Evolutionary conservation across 2,888 invertebrate species (phyloP).

Genomic region (Pelosia muscerda): DNA sequence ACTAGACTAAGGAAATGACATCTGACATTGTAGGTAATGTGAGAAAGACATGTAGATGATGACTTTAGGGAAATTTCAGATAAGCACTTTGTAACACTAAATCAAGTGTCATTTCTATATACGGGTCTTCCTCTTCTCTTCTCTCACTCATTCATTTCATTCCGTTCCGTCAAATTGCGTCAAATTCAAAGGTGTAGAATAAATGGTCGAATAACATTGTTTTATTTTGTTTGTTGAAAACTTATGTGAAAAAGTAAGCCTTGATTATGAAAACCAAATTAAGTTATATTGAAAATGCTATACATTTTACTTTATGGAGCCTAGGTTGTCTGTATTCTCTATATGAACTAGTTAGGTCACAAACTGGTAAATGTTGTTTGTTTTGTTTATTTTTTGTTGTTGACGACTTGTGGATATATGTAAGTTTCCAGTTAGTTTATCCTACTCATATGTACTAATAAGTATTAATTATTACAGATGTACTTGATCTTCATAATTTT

Average conservation of each 20-base stretch:
- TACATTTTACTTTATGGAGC: slow-evolving; percentile 86
- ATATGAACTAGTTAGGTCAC: slow-evolving; percentile 82
- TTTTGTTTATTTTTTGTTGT: neutral
- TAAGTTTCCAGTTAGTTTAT: neutral
- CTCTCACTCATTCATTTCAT: too few species aligned
- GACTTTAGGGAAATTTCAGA: neutral
- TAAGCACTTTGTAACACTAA: neutral
- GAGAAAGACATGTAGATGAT: too few species aligned
- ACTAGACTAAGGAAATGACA: too few species aligned
- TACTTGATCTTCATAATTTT: slow-evolving; percentile 61
- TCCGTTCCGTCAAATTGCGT: slow-evolving; percentile 30
- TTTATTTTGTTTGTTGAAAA: slow-evolving; percentile 25
- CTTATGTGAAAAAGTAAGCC: neutral
- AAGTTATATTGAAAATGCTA: slow-evolving; percentile 69
- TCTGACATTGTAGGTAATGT: too few species aligned
- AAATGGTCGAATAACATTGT: neutral
- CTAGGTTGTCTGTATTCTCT: slow-evolving; percentile 85
- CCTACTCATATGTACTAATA: neutral
- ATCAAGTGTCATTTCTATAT: slow-evolving; percentile 12
- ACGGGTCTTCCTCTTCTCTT: too few species aligned
- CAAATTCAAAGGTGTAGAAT: slow-evolving; percentile 49
- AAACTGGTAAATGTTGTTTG: slow-evolving; percentile 75
- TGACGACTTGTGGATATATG: neutral
- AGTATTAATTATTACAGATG: slow-evolving; percentile 66
- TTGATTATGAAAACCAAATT: slow-evolving; percentile 61